Evolutionary conservation across 2,797 vertebrate genomes (phyloP).

Genomic region (Mustela erminea): DNA sequence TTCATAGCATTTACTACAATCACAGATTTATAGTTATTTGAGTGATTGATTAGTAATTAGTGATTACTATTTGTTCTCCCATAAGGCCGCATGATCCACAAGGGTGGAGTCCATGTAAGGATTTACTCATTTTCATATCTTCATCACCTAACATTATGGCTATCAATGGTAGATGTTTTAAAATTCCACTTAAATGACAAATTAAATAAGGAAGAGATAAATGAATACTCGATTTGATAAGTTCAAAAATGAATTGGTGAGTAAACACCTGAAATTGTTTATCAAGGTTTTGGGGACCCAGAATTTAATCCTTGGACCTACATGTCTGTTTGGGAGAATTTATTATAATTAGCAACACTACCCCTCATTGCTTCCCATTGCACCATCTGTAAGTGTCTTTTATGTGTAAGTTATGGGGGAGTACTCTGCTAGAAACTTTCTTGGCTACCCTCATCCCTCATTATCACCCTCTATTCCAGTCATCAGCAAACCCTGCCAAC

Average conservation of each 20-base stretch:
- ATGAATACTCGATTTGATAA: neutral
- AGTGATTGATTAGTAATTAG: neutral
- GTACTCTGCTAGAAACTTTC: neutral
- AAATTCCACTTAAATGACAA: slow-evolving; percentile 7
- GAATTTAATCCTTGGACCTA: neutral
- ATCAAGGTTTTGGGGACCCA: neutral
- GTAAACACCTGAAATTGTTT: neutral
- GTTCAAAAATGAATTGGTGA: neutral
- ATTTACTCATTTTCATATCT: neutral
- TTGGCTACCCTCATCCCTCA: neutral
- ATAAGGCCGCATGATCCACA: neutral
- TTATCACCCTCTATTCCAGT: neutral
- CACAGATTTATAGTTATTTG: neutral
- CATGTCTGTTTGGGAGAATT: neutral
- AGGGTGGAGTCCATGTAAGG: neutral
- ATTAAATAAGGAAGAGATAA: slow-evolving; percentile 25
- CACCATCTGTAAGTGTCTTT: neutral
- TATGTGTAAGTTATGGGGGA: neutral
- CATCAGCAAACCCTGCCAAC: neutral
- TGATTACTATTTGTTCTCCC: neutral
- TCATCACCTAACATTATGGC: neutral
- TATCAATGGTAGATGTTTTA: neutral
- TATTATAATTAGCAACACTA: too few species aligned
- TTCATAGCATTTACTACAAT: neutral
- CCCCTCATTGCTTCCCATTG: neutral